Evolutionary conservation across 1,140 invertebrate species (phyloP), one percentile per base, ranked within the genome.

Genomic region (Babylonia areolata): DNA sequence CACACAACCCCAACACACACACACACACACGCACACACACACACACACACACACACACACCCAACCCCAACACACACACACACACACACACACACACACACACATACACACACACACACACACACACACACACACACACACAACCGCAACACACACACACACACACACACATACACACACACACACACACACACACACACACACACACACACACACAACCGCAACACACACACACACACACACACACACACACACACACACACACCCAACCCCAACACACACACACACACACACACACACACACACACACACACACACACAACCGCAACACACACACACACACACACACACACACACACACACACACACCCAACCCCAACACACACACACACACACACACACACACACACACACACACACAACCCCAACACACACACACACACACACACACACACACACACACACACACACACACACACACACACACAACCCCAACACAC

Each of bases 371-470:
- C 73, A 75, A 12, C 15, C 73, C 15, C 73, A 75, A 75, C 73
- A 75, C 73, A 75, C 73, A 75, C 73, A 75, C 73, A 75, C 73
- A 75, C 73, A 75, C 73, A 75, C 73, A 75, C 73, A 75, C 73
- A 75, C 73, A 75, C 73, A 75, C 73, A 75, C 73, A 35, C 33
- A 75, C n/a, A n/a, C n/a, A n/a, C n/a, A n/a, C n/a, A n/a, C n/a
- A n/a, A n/a, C n/a, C n/a, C n/a, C n/a, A n/a, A n/a, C n/a, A n/a
- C n/a, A n/a, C n/a, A n/a, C n/a, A n/a, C n/a, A n/a, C n/a, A n/a
- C n/a, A n/a, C n/a, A 71, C 11, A 71, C 11, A 71, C 11, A 71
- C 11, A 71, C 11, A 71, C 11, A 71, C 69, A 33, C 11, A 33
- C 69, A 33, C 11, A 33, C 69, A 33, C 11, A 33, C 69, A 33